These are phyloP conservation scores for Cancer borealis DNA, from an alignment of 2,888 invertebrate genomes.

Conservation along the genomic window DNA sequence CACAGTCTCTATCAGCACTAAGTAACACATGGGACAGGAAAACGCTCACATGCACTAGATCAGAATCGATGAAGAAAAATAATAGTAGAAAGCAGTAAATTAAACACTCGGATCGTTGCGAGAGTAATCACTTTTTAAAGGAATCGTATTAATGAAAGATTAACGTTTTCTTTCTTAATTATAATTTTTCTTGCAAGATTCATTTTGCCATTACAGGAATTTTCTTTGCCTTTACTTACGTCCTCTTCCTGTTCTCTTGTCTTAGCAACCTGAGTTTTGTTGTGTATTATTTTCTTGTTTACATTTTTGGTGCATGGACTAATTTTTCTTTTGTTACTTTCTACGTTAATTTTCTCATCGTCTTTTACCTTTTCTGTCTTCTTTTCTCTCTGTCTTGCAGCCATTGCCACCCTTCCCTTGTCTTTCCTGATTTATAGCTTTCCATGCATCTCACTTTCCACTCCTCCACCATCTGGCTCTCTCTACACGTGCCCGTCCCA, in stretches of 20 bases:
- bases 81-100: neutral
- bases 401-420: neutral
- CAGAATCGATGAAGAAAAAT: neutral
- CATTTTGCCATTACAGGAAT: neutral
- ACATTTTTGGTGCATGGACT: neutral
- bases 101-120: neutral
- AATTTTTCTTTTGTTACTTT: neutral
- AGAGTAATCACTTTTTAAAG: neutral
- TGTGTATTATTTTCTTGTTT: neutral
- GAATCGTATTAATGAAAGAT: neutral
- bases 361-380: neutral
- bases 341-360: neutral
- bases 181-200: neutral
- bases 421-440: neutral
- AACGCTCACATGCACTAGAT: neutral
- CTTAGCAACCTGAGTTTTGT: neutral
- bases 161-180: slow-evolving; percentile 26
- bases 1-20: neutral
- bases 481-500: slow-evolving; percentile 43
- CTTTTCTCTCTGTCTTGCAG: neutral
- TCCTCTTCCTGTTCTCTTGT: neutral
- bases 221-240: neutral
- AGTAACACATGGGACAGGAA: neutral
- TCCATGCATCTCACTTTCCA: slow-evolving; percentile 32
- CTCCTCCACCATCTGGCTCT: neutral